These are phyloP conservation scores for Lucilia cuprina DNA, from an alignment of 1,140 invertebrate species.

Conservation along the genomic window DNA sequence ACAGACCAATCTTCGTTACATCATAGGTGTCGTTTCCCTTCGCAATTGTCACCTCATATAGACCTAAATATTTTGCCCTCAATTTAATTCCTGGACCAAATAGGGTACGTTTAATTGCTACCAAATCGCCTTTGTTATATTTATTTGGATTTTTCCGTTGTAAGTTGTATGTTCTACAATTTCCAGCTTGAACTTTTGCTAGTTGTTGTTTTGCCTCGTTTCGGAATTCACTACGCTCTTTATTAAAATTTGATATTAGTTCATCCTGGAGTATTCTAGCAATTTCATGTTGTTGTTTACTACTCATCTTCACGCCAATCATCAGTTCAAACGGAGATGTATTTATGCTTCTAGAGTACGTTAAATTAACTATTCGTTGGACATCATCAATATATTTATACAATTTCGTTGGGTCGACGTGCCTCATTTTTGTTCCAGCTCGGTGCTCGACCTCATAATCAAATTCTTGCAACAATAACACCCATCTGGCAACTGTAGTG, in stretches of 20 bases:
- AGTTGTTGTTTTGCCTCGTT: too few species aligned
- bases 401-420: slow-evolving; percentile 52
- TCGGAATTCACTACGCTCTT: too few species aligned
- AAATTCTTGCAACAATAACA: slow-evolving; percentile 49
- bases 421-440: slow-evolving; percentile 42
- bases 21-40: neutral
- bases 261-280: too few species aligned
- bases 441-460: slow-evolving; percentile 48
- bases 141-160: slow-evolving; percentile 36
- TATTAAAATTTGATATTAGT: too few species aligned
- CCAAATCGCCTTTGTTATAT: slow-evolving; percentile 44
- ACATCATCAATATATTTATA: slow-evolving; percentile 48
- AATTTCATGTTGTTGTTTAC: slow-evolving; percentile 18
- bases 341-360: slow-evolving; percentile 51
- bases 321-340: slow-evolving; percentile 57
- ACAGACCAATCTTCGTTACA: neutral
- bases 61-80: slow-evolving; percentile 47
- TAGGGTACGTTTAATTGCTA: slow-evolving; percentile 48
- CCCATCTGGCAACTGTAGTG: slow-evolving; percentile 43
- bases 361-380: slow-evolving; percentile 53
- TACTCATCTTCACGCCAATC: slow-evolving; percentile 48
- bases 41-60: slow-evolving; percentile 39
- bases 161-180: too few species aligned
- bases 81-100: slow-evolving; percentile 43
- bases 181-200: too few species aligned